phyloP scores from a whole-genome alignment of 2,113 vertebrate species.

The Rhadina sibilatrix region DNA sequence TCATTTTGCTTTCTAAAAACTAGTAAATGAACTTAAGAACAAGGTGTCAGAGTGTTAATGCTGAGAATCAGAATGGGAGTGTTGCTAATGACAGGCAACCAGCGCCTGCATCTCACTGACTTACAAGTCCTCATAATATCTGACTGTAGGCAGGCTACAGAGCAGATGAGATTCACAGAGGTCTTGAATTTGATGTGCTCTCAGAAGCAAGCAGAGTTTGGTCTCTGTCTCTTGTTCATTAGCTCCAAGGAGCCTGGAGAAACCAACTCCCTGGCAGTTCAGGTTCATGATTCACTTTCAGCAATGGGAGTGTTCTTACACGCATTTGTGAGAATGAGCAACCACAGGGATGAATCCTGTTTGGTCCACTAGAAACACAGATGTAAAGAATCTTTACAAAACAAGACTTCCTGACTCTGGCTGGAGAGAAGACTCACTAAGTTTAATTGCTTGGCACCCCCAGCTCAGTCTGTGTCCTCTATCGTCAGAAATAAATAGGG shows the following conservation, averaged over 20 bases:
- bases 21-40: neutral
- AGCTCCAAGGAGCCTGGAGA: neutral
- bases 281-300: neutral
- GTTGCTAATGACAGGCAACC: neutral
- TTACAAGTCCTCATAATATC: neutral
- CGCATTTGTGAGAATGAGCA: rapidly evolving
- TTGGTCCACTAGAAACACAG: neutral
- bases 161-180: neutral
- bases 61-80: neutral
- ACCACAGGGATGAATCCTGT: neutral
- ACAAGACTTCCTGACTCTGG: neutral
- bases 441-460: neutral
- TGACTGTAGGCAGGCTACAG: neutral
- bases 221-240: neutral
- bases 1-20: neutral
- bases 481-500: neutral
- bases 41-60: neutral
- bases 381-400: neutral
- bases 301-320: neutral
- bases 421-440: neutral
- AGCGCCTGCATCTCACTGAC: neutral
- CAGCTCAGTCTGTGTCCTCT: neutral
- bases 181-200: neutral
- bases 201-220: neutral
- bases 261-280: neutral